A percentile compares a stretch with the other conserved stretches of the same genome.
phyloP scores from a whole-genome alignment of 2,888 invertebrate species.

The Pseudococcus viburni region DNA sequence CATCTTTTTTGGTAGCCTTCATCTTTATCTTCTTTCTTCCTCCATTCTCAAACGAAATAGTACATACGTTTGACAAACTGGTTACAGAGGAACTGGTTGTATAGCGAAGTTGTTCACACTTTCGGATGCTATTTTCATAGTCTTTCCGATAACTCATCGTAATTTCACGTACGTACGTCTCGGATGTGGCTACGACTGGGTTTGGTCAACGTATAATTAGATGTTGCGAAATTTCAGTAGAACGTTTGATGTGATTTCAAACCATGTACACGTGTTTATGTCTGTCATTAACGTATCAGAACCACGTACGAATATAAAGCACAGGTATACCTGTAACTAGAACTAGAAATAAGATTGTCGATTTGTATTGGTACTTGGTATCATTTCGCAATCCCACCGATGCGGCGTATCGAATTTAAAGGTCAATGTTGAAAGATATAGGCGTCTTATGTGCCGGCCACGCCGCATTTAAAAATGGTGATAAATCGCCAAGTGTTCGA shows the following conservation, averaged over 20 bases:
- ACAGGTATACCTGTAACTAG: background rate
- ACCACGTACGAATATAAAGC: background rate
- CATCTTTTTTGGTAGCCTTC: background rate
- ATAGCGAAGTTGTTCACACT: background rate
- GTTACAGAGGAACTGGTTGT: background rate
- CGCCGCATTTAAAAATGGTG: background rate
- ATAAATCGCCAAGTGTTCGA: background rate
- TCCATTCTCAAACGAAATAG: background rate
- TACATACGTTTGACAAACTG: background rate
- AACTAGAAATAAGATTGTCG: background rate
- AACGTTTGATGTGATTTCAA: background rate
- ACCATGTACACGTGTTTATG: background rate
- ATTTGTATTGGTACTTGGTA: background rate
- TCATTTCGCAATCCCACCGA: background rate
- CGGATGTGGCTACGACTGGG: background rate
- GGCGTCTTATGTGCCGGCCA: background rate
- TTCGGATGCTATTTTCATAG: background rate
- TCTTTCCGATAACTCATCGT: background rate
- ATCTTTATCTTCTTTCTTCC: background rate
- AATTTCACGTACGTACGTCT: background rate
- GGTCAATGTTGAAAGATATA: conserved; percentile 7
- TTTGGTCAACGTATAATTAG: background rate
- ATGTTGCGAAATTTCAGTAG: background rate
- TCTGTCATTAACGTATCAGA: background rate
- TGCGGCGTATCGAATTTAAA: background rate